Conservation (phyloP, 1,140 invertebrate species). For the Drosophila asahinai region DNA sequence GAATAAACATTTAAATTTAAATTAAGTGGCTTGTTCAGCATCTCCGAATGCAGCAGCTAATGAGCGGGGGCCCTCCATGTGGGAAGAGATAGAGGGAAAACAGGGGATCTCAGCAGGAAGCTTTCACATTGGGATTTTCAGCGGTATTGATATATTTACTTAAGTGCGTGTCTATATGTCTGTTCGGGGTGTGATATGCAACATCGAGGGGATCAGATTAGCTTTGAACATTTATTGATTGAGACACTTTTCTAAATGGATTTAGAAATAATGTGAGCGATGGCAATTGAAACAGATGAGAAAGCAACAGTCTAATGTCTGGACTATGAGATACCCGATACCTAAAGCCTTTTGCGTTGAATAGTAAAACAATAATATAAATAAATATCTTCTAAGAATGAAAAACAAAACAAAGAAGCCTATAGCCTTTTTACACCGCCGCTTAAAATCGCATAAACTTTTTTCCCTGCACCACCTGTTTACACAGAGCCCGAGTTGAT, state of each 20-base stretch:
- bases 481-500: no score
- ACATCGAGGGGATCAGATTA: constrained; percentile 24
- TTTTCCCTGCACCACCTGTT: no score
- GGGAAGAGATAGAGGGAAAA: constrained; percentile 1
- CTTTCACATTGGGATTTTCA: constrained; percentile 50
- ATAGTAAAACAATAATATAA: neutral
- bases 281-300: neutral
- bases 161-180: constrained; percentile 24
- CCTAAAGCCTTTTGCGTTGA: neutral
- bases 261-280: neutral
- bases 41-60: constrained; percentile 77
- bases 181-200: constrained; percentile 13
- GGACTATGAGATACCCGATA: neutral
- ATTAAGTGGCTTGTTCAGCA: constrained; percentile 80
- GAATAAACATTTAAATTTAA: constrained; percentile 83
- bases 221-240: constrained; percentile 20
- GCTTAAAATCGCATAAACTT: no score
- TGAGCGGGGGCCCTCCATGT: constrained; percentile 55
- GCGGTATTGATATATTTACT: constrained; percentile 65
- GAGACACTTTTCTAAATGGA: constrained; percentile 15
- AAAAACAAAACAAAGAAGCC: no score
- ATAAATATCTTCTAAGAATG: no score
- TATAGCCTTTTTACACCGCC: no score
- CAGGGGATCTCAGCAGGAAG: constrained; percentile 57
- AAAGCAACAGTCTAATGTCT: neutral